These are phyloP conservation scores for Physocephala rufipes DNA, from an alignment of 2,888 invertebrate species.

Conservation along the genomic window DNA sequence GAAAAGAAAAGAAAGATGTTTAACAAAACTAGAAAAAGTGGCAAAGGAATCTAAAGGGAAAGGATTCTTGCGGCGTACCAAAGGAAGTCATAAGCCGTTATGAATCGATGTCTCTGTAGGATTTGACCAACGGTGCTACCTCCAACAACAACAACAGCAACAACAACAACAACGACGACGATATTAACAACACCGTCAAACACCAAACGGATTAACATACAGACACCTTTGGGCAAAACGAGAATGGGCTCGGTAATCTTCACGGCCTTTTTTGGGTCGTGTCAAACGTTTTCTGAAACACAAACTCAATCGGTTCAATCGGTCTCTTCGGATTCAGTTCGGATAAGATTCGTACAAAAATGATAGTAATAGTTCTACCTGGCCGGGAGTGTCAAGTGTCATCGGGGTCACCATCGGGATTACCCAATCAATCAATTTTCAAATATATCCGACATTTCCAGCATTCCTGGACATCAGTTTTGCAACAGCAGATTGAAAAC, in stretches of 20 bases:
- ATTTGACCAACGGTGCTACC: slow-evolving; percentile 18
- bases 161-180: neutral
- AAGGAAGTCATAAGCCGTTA: slow-evolving; percentile 33
- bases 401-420: neutral
- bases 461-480: too few relatives aligned
- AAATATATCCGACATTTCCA: too few relatives aligned
- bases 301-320: too few relatives aligned
- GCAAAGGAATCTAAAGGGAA: neutral
- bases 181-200: neutral
- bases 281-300: neutral
- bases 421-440: slow-evolving; percentile 4
- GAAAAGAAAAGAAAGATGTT: neutral
- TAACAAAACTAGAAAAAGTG: neutral
- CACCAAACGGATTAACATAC: slow-evolving; percentile 1
- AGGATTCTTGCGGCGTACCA: slow-evolving; percentile 4
- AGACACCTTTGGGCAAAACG: neutral
- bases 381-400: slow-evolving; percentile 10
- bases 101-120: slow-evolving; percentile 13
- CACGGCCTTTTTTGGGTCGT: neutral
- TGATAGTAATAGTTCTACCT: neutral
- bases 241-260: neutral
- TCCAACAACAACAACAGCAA: neutral
- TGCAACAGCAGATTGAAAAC: too few relatives aligned
- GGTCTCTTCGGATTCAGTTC: too few relatives aligned
- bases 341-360: too few relatives aligned